phyloP scores from a whole-genome alignment of 2,797 vertebrate species.

The Dermochelys coriacea region DNA sequence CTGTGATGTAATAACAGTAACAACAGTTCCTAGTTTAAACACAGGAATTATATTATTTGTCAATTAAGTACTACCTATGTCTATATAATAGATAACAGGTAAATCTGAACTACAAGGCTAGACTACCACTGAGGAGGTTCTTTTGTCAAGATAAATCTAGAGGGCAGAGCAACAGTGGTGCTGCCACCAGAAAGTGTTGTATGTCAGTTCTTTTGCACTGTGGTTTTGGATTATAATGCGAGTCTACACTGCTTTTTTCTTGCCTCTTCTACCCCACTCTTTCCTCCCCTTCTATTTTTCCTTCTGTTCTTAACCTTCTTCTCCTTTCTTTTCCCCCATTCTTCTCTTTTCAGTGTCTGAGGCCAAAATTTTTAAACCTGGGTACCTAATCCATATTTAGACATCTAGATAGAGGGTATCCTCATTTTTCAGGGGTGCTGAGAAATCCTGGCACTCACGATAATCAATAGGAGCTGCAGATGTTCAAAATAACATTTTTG shows the following conservation, averaged over 20 bases:
- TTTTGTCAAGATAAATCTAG: neutral
- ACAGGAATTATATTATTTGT: neutral
- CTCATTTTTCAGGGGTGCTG: neutral
- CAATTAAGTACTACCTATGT: rapidly evolving
- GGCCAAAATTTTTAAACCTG: conserved; percentile 30
- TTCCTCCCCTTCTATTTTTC: neutral
- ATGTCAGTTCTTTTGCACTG: neutral
- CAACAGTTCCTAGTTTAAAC: neutral
- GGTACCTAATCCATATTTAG: conserved; percentile 14
- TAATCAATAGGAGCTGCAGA: neutral
- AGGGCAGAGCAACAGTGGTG: neutral
- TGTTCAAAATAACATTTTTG: neutral
- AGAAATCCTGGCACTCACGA: neutral
- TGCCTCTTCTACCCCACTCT: neutral
- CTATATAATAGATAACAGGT: neutral
- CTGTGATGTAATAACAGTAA: neutral
- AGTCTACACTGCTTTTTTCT: rapidly evolving
- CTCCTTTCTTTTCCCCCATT: neutral
- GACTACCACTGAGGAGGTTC: neutral
- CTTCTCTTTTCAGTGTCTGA: conserved; percentile 6
- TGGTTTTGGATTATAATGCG: conserved; percentile 3
- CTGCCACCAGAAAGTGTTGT: neutral
- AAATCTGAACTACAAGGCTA: neutral
- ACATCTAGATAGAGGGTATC: neutral
- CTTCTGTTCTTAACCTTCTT: neutral